Conservation (phyloP, 2,797 vertebrate genomes). For the Myotis planiceps region DNA sequence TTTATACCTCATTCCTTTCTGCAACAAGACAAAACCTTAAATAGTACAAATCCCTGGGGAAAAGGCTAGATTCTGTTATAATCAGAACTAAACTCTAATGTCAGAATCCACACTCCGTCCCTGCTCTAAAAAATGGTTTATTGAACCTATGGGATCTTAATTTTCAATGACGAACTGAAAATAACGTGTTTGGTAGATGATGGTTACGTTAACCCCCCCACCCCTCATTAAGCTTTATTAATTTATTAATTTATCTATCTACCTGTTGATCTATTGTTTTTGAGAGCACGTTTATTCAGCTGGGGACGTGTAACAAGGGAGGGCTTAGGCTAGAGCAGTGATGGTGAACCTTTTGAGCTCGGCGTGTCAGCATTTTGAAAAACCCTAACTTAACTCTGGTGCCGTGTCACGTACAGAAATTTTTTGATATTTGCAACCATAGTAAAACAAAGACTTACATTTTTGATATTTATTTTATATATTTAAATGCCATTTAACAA, state of each 20-base stretch:
- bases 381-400: too few relatives aligned
- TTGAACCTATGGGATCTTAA: neutral
- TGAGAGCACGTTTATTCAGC: neutral
- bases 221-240: neutral
- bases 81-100: neutral
- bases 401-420: too few relatives aligned
- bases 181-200: neutral
- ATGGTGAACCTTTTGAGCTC: too few relatives aligned
- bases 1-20: neutral
- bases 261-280: too few relatives aligned
- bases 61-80: neutral
- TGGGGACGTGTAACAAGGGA: too few relatives aligned
- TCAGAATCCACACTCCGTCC: neutral
- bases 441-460: too few relatives aligned
- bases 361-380: too few relatives aligned
- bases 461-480: too few relatives aligned
- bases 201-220: fast-evolving
- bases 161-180: neutral
- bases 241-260: neutral
- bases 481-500: too few relatives aligned
- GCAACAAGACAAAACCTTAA: neutral
- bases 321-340: too few relatives aligned
- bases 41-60: neutral
- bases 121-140: neutral
- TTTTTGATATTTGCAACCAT: too few relatives aligned